Evolutionary conservation across 2,113 vertebrate species (phyloP), one percentile per base, ranked within the genome.

Genomic region (Cairina moschata): DNA sequence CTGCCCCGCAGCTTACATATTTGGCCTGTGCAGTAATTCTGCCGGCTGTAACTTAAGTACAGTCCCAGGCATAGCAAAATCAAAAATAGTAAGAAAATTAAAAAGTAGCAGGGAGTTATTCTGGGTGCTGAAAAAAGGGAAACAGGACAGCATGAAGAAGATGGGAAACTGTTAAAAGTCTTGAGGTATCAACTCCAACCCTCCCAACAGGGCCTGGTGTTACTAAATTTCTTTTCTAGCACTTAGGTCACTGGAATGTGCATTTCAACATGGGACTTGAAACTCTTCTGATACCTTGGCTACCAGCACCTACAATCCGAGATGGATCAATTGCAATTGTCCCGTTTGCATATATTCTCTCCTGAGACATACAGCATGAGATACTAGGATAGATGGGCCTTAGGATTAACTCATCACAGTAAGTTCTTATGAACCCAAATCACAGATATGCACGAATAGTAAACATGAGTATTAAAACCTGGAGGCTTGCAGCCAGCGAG

Each of bases 391-490:
- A 46, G 16, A 46, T 0, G 0, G 34, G 10, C 60, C 36, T 60
- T 31, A 69, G 59, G 60, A 88, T n/a, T 63, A 58, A 59, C 4
- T 44, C 29, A 23, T 4, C 6, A 48, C 1, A 6, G 60, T 32
- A 67, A 84, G 59, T 56, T 18, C 60, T 63, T 13, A 46, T 0
- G 7, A 71, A 17, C 52, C 17, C 52, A 72, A 31, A 55, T 13
- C 18, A 69, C 48, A 73, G 0, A 50, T 38, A 22, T 4, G 13
- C 17, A n/a, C 0, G 0, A 76, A 44, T 3, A 50, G 22, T 16
- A 62, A 34, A n/a, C 42, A 18, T 5, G 4, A 11, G 15, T 38
- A 29, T 54, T 4, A 67, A 32, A 72, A 38, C 6, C 46, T 23
- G 21, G 28, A 44, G 48, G 54, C 40, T 75, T 44, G 31, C 23